phyloP scores from a whole-genome alignment of 2,888 invertebrate genomes.

The Troides helena region DNA sequence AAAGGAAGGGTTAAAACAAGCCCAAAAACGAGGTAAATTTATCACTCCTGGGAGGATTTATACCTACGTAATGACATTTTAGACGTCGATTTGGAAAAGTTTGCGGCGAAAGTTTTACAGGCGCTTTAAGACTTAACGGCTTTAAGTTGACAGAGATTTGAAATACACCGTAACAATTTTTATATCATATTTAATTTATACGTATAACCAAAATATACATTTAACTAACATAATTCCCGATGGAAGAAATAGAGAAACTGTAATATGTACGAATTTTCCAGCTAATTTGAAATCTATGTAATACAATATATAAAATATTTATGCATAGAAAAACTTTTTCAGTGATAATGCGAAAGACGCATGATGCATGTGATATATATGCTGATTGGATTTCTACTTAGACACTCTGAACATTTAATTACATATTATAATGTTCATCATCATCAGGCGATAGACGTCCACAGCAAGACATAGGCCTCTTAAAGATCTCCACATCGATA shows the following conservation, averaged over 20 bases:
- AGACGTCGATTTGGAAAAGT: conserved; percentile 75
- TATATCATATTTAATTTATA: neutral
- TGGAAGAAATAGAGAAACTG: neutral
- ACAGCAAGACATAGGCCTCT: too few species aligned
- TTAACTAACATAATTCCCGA: neutral
- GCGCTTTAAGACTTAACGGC: conserved; percentile 41
- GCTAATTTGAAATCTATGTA: too few species aligned
- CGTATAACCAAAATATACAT: neutral
- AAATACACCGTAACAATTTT: neutral
- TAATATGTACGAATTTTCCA: too few species aligned
- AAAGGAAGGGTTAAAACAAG: conserved; percentile 66
- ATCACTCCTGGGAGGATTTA: conserved; percentile 69
- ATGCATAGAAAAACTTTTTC: too few species aligned
- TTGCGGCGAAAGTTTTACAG: conserved; percentile 53
- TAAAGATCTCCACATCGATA: too few species aligned
- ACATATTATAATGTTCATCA: too few species aligned
- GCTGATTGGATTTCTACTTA: too few species aligned
- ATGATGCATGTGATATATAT: too few species aligned
- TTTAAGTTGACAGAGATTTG: conserved; percentile 46
- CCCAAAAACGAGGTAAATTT: conserved; percentile 71
- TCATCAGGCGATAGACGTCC: too few species aligned
- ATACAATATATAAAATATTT: too few species aligned
- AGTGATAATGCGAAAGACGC: too few species aligned
- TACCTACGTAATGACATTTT: conserved; percentile 75
- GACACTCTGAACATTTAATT: too few species aligned